phyloP scores from a whole-genome alignment of 2,113 vertebrate genomes.

The Zonotrichia leucophrys region DNA sequence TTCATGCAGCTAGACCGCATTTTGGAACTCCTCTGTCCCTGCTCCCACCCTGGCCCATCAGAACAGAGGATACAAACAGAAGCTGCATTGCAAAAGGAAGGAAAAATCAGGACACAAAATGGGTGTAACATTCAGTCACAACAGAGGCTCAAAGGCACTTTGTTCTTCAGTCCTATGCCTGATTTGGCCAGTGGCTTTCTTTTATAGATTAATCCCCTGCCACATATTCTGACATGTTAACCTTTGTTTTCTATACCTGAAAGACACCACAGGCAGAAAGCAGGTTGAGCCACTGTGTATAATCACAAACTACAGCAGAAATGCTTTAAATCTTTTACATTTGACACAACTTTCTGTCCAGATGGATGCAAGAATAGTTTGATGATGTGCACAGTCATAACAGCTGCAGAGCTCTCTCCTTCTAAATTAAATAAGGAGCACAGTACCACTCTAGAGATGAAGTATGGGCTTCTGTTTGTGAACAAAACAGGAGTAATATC shows the following conservation, averaged over 20 bases:
- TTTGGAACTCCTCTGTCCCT: not conserved
- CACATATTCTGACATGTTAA: not conserved
- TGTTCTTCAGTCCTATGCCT: not conserved
- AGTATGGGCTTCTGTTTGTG: not conserved
- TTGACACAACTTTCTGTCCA: not conserved
- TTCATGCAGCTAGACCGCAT: not conserved
- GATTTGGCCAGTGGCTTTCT: not conserved
- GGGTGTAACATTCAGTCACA: not conserved
- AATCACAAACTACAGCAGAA: not conserved
- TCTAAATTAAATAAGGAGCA: not conserved
- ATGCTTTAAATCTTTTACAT: not conserved
- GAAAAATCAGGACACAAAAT: not conserved
- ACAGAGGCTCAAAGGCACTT: not conserved
- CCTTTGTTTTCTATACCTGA: not conserved
- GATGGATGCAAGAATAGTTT: not conserved
- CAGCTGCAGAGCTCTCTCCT: not conserved
- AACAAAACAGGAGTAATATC: not conserved
- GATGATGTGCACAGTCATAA: not conserved
- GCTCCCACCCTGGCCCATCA: not conserved
- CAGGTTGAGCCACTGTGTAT: not conserved
- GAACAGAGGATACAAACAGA: not conserved
- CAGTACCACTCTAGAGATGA: not conserved
- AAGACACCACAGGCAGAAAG: not conserved
- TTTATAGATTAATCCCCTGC: not conserved
- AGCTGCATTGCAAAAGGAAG: not conserved